Percentiles rank a stretch among this genome's conserved stretches.
Evolutionary conservation across 2,888 invertebrate species (phyloP).

Genomic region (Caenorhabditis panamensis): DNA sequence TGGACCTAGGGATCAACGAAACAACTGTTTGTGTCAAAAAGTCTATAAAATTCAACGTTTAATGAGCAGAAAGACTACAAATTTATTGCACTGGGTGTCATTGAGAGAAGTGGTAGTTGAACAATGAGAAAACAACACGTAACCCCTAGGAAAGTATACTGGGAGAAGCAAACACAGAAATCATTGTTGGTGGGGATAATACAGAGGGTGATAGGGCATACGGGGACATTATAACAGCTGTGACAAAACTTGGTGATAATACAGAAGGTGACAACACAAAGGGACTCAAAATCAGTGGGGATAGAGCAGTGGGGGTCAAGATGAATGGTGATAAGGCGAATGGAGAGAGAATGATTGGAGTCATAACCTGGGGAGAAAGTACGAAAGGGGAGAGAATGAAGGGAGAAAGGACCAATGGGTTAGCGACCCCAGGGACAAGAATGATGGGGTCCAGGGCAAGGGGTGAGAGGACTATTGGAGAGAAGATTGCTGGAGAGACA

Average conservation of each 20-base stretch:
- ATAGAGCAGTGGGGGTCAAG: slow-evolving; percentile 60
- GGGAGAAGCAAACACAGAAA: slow-evolving; percentile 65
- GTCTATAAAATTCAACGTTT: too few relatives aligned
- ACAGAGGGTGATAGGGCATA: slow-evolving; percentile 70
- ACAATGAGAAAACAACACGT: background rate
- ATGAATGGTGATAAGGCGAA: slow-evolving; percentile 63
- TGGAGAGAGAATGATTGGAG: slow-evolving; percentile 73
- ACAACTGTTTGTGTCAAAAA: too few relatives aligned
- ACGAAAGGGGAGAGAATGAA: slow-evolving; percentile 64
- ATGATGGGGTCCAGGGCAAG: slow-evolving; percentile 69
- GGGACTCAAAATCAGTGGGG: slow-evolving; percentile 59
- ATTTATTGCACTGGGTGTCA: slow-evolving; percentile 24
- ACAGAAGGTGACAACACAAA: slow-evolving; percentile 71
- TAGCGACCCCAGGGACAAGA: slow-evolving; percentile 70
- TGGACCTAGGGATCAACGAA: too few relatives aligned
- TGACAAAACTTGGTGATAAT: slow-evolving; percentile 69
- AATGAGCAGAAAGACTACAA: too few relatives aligned
- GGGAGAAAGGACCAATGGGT: slow-evolving; percentile 66
- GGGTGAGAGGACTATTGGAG: slow-evolving; percentile 69
- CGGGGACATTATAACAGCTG: slow-evolving; percentile 70
- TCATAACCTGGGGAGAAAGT: slow-evolving; percentile 71
- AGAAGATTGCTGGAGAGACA: slow-evolving; percentile 71
- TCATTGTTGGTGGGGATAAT: slow-evolving; percentile 52
- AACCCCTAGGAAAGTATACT: slow-evolving; percentile 38
- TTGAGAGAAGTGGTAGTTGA: background rate